Base-by-base conservation (phyloP, 2,797 vertebrate genomes). In the Enteromius argenteus region DNA sequence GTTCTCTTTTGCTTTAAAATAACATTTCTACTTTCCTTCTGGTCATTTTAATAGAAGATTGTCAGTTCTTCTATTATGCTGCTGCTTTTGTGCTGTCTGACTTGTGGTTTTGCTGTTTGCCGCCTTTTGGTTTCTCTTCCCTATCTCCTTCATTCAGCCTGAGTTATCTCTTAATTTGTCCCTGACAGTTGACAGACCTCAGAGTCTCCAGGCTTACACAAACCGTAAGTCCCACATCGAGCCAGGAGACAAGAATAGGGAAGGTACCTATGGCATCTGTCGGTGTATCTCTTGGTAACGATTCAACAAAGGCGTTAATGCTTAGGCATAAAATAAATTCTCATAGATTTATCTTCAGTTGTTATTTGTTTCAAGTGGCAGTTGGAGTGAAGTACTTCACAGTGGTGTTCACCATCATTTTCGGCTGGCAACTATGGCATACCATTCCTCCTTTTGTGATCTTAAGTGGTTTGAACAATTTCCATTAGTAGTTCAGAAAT, bases 131-230 rank as follows among this genome's bases (percentile, higher is more conserved):
- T 27, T 72, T 62, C 13, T 64, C 56, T 86, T 71, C 62, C 7
- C 32, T 81, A 56, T 74, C 75, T 84, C 66, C 80, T 81, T 68
- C 35, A 69, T 86, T 85, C 86, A 85, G 85, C 79, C 83, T 84
- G 83, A 80, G 80, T 85, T 87, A 86, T 86, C 69, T 87, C 87
- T 84, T 89, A 86, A 85, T 88, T 78, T 86, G 84, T 87, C 87
- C 71, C 44, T 89, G 88, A 87, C 91, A 83, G 92, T 94, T 93
- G 93, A 93, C 91, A 86, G 92, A 87, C 86, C 8, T 60, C 79
- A 87, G 86, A 71, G 56, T 86, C 82, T 89, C 72, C 91, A 84
- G 75, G 67, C 86, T 89, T 88, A 72, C 78, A 49, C 85, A 84
- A 85, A 83, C 79, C 8, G 67, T 71, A 30, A 84, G 42, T 78